A percentile compares a stretch with the other conserved stretches of the same genome.
Conservation (phyloP, 2,113 vertebrate genomes). For the human (Homo sapiens) region GRCh38 chr4:186638501-186639000, state of each 20-base stretch:
- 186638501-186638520: not conserved
- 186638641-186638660: not conserved
- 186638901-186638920: too few species aligned
- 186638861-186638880: not conserved
- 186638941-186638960: fast-evolving
- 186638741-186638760: not conserved
- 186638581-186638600: not conserved
- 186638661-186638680: not conserved
- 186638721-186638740: not conserved
- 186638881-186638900: not conserved
- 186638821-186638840: not conserved
- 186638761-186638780: not conserved
- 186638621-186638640: not conserved
- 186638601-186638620: not conserved
- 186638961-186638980: not conserved
- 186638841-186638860: not conserved
- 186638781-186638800: not conserved
- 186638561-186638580: not conserved
- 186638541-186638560: not conserved
- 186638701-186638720: not conserved
- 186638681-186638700: not conserved
- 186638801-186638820: not conserved
- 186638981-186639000: fast-evolving
- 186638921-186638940: too few species aligned
- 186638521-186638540: not conserved